Evolutionary conservation across 2,113 vertebrate species (phyloP).

Genomic region (Fregata magnificens): DNA sequence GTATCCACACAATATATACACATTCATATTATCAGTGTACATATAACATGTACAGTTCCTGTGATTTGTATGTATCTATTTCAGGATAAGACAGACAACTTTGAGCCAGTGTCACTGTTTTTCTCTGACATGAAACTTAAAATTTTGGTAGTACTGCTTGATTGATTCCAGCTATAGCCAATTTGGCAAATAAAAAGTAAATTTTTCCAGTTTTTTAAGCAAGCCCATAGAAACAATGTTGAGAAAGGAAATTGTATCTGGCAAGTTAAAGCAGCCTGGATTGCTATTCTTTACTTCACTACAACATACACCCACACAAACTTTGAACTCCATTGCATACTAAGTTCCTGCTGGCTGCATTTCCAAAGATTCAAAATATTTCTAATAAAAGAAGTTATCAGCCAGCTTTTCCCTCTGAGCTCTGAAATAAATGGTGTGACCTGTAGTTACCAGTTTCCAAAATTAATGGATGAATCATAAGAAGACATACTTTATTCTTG

Average conservation of each 20-base stretch:
- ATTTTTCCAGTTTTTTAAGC: slow-evolving; percentile 2
- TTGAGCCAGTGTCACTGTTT: neutral
- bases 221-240: neutral
- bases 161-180: neutral
- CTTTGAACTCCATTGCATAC: slow-evolving; percentile 35
- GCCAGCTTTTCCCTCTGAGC: neutral
- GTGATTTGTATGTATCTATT: neutral
- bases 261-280: slow-evolving; percentile 32
- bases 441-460: slow-evolving; percentile 1
- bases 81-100: neutral
- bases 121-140: neutral
- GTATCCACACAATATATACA: neutral
- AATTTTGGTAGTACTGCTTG: neutral
- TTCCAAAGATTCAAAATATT: slow-evolving; percentile 35
- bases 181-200: slow-evolving; percentile 23
- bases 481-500: neutral
- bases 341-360: slow-evolving; percentile 11
- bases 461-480: slow-evolving; percentile 21
- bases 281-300: slow-evolving; percentile 21
- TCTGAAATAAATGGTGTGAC: slow-evolving; percentile 15
- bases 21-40: neutral
- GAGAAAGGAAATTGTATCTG: slow-evolving; percentile 55
- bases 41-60: neutral
- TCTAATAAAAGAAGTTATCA: slow-evolving; percentile 36
- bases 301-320: slow-evolving; percentile 38